phyloP scores from a whole-genome alignment of 2,888 invertebrate species.

The Drosophila barbarae region DNA sequence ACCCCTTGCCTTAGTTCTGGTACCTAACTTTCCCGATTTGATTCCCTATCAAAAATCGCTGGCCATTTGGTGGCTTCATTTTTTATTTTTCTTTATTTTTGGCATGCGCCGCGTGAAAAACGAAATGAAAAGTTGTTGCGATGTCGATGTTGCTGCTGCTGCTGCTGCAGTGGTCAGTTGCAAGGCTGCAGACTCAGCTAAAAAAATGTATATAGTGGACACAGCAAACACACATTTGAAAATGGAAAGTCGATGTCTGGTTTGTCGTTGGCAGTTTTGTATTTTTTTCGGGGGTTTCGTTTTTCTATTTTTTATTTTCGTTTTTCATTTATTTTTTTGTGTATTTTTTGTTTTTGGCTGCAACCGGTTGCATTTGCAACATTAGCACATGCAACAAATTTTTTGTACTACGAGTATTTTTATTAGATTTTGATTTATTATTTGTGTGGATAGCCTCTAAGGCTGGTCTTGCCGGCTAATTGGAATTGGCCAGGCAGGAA shows the following conservation, averaged over 20 bases:
- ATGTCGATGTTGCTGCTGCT: conserved; percentile 25
- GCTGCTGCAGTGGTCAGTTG: conserved; percentile 38
- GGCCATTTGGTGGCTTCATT: conserved; percentile 39
- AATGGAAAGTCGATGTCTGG: conserved; percentile 73
- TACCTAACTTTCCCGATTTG: neutral
- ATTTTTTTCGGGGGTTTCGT: conserved; percentile 28
- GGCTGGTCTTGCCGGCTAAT: conserved; percentile 49
- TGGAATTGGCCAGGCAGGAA: conserved; percentile 36
- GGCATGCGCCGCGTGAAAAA: conserved; percentile 55
- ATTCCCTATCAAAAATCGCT: conserved; percentile 35
- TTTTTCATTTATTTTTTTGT: conserved; percentile 21
- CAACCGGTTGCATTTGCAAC: conserved; percentile 66
- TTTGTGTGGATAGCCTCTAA: conserved; percentile 50
- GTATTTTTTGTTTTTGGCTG: conserved; percentile 50
- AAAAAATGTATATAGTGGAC: conserved; percentile 17
- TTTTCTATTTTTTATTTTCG: conserved; percentile 34
- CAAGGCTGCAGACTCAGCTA: conserved; percentile 58
- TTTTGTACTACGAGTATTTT: conserved; percentile 51
- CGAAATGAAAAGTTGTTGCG: conserved; percentile 70
- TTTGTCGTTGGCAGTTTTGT: conserved; percentile 40
- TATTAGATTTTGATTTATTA: conserved; percentile 68
- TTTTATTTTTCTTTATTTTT: conserved; percentile 28
- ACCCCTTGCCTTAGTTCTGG: neutral
- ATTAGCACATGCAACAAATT: conserved; percentile 47
- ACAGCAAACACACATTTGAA: conserved; percentile 66